These are phyloP conservation scores for Pygocentrus nattereri DNA, from an alignment of 2,797 vertebrate genomes.

Conservation along the genomic window DNA sequence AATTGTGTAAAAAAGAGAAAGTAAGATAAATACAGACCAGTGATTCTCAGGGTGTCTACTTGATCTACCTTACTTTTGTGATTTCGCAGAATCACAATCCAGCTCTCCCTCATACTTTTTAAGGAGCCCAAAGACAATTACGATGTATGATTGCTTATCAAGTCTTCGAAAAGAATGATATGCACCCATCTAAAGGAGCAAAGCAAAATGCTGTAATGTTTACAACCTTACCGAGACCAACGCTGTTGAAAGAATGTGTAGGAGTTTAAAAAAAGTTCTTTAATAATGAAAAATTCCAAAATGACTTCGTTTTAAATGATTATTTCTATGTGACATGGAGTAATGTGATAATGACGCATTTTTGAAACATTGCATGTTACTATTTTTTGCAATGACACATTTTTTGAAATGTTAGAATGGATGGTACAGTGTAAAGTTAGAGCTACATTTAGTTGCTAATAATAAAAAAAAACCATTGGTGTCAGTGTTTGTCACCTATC, in stretches of 20 bases:
- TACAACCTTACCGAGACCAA: slow-evolving; percentile 85
- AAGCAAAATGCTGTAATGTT: slow-evolving; percentile 78
- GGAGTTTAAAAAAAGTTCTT: slow-evolving; percentile 75
- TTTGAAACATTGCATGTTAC: slow-evolving; percentile 83
- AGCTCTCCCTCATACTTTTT: slow-evolving; percentile 71
- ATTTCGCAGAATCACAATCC: slow-evolving; percentile 73
- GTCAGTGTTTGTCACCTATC: slow-evolving; percentile 77
- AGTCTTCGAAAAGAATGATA: slow-evolving; percentile 72
- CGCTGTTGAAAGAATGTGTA: slow-evolving; percentile 86
- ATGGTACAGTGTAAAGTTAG: slow-evolving; percentile 82
- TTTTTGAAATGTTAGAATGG: slow-evolving; percentile 77
- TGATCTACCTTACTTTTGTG: slow-evolving; percentile 77
- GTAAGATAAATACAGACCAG: slow-evolving; percentile 66
- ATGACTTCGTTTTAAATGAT: slow-evolving; percentile 78
- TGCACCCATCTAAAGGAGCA: slow-evolving; percentile 74
- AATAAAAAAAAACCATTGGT: slow-evolving; percentile 72
- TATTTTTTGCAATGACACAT: slow-evolving; percentile 80
- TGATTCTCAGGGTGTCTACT: slow-evolving; percentile 84
- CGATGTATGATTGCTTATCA: slow-evolving; percentile 71
- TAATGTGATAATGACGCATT: slow-evolving; percentile 79
- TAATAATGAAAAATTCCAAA: slow-evolving; percentile 79
- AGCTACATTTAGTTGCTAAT: slow-evolving; percentile 75
- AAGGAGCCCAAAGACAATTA: slow-evolving; percentile 81
- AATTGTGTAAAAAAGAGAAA: slow-evolving; percentile 68
- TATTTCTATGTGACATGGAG: slow-evolving; percentile 81